These are phyloP conservation scores for Atlantisia rogersi DNA, from an alignment of 2,113 vertebrate genomes.

Conservation along the genomic window DNA sequence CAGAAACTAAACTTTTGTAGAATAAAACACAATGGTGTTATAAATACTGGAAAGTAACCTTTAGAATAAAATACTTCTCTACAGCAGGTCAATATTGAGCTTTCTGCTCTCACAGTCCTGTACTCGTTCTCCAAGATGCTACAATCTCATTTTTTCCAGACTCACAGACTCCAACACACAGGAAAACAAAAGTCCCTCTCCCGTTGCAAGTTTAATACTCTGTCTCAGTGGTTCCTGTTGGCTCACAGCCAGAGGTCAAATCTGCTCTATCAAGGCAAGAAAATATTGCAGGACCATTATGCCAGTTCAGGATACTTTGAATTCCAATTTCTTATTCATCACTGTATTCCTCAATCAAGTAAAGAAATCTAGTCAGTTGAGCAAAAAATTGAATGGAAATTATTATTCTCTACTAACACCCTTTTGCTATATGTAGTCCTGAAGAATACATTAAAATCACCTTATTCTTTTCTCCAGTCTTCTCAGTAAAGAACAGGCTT, in stretches of 20 bases:
- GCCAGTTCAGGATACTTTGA: not conserved
- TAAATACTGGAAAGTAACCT: not conserved
- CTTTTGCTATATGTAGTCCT: not conserved
- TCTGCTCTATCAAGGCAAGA: not conserved
- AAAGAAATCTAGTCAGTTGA: not conserved
- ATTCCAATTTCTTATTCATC: not conserved
- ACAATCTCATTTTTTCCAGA: not conserved
- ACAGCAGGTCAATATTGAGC: not conserved
- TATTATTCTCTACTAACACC: not conserved
- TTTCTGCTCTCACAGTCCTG: not conserved
- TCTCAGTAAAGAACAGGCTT: not conserved
- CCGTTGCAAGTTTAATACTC: not conserved
- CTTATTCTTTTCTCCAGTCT: not conserved
- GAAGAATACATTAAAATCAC: not conserved
- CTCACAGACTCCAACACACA: not conserved
- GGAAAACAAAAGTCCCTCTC: not conserved
- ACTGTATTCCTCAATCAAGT: not conserved
- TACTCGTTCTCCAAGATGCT: not conserved
- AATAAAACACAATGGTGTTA: not conserved
- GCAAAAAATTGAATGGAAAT: not conserved
- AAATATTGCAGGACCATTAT: not conserved
- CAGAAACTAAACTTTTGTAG: not conserved
- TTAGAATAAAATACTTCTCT: not conserved
- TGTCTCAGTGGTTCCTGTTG: not conserved
- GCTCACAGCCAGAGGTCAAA: not conserved